Conservation (phyloP, 2,888 invertebrate species). For the Latrodectus elegans region DNA sequence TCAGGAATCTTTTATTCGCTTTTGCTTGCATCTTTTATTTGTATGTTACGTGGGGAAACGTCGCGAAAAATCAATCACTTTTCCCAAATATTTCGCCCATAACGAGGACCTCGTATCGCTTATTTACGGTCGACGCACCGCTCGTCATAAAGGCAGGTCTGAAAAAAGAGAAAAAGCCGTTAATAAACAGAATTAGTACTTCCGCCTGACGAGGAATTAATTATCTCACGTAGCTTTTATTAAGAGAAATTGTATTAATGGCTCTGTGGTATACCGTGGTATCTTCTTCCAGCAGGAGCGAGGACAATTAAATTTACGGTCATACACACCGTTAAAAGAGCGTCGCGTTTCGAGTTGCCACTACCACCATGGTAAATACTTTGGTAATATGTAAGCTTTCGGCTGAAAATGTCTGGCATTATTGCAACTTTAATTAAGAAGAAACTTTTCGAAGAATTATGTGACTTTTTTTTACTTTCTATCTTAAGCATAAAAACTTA, state of each 20-base stretch:
- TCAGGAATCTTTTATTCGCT: slow-evolving; percentile 6
- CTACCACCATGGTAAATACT: slow-evolving; percentile 3
- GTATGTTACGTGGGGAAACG: neutral
- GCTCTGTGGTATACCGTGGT: neutral
- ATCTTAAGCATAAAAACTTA: neutral
- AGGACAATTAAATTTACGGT: slow-evolving; percentile 61
- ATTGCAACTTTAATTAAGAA: slow-evolving; percentile 34
- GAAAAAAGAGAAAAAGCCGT: slow-evolving; percentile 2
- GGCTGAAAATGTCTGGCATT: slow-evolving; percentile 8
- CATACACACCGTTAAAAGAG: slow-evolving; percentile 46
- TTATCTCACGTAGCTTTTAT: slow-evolving; percentile 53
- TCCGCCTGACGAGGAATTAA: slow-evolving; percentile 33
- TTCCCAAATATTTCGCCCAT: neutral
- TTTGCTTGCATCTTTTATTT: neutral
- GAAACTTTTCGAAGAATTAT: too few relatives aligned
- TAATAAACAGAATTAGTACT: slow-evolving; percentile 48
- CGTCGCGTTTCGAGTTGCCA: slow-evolving; percentile 37
- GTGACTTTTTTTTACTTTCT: slow-evolving; percentile 14
- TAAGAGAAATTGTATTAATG: slow-evolving; percentile 36
- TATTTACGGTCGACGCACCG: neutral
- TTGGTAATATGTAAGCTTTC: slow-evolving; percentile 36
- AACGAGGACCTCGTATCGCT: neutral
- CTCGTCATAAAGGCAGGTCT: neutral
- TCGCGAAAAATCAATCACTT: slow-evolving; percentile 3
- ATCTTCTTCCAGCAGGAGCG: slow-evolving; percentile 13